Evolutionary conservation across 2,888 invertebrate genomes (phyloP), one percentile per base, ranked within the genome.

Genomic region (Drosophila atripex): DNA sequence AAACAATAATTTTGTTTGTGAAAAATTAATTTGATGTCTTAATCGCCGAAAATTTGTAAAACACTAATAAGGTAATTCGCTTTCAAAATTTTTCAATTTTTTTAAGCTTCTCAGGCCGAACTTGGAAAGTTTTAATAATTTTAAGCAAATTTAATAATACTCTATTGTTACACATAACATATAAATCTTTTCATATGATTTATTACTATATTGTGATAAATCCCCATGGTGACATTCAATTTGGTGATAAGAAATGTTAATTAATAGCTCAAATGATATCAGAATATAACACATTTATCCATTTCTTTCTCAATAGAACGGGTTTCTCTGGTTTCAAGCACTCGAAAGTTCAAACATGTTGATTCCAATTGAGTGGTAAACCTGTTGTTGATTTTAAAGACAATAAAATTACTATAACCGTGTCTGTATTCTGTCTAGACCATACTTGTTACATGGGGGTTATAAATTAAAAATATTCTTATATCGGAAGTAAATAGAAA

Each of bases 251-350:
- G 14, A 35, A 14, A 2, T 14, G n/a, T 1, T 35, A 7, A 35
- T 35, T 35, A n/a, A 35, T 14, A 6, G 35, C 35, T n/a, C 14
- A 35, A 35, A n/a, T 14, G 1, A n/a, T 14, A 35, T n/a, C n/a
- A 35, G 35, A 35, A 35, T 35, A 35, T n/a, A n/a, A 35, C n/a
- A 6, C n/a, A 35, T n/a, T n/a, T 35, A 18, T 18, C 43, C 11
- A 14, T 35, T 35, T 21, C 41, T 21, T 11, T 18, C 18, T 35
- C 7, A 35, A n/a, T 35, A 7, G 35, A 41, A 41, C 41, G 18
- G 41, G 41, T 41, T 41, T 41, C 18, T 16, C 41, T 41, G 41
- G 41, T 41, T 41, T 41, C 41, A 18, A 41, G 9, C 18, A 18
- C 18, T 41, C 4, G 41, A 41, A 41, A 41, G 14, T 41, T 41